Evolutionary conservation across 1,140 invertebrate species (phyloP), one percentile per base, ranked within the genome.

Genomic region (Drosophila azteca): DNA sequence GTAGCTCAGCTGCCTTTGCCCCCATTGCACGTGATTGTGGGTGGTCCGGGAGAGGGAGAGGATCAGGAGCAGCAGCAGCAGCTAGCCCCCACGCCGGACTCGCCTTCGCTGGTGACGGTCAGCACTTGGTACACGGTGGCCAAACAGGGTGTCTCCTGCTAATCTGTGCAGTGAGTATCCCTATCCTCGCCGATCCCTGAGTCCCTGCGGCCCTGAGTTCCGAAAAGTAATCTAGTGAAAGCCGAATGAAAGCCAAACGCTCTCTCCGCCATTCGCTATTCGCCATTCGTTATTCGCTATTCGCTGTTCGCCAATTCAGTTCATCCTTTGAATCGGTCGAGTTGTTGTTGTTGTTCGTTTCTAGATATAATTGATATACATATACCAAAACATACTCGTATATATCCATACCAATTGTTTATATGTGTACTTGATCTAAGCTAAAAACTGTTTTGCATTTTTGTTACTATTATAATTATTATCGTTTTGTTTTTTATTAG

Each of bases 91-190:
- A 80, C 79, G 3, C 83, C 87, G 6, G 90, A 90, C 35, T 91
- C 91, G 20, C 91, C 91, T 3, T 92, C 91, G 24, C 71, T 92
- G 73, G 91, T 92, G 17, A 92, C 71, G 44, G 91, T 92, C 45
- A 89, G 90, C 70, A 89, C 90, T 39, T 92, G 91, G 91, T 91
- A 92, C 24, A 92, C 91, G 43, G 91, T 92, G 50, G 87, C 91
- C 49, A 92, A 92, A 77, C 91, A 91, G 78, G 91, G 90, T 65
- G 90, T 92, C 66, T 92, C 90, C 72, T 92, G 90, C 75, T 91
- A 91, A 83, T 71, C 43, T 41, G 35, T 54, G 67, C 64, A 69
- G 67, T 69, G 67, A 69, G 67, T 69, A 69, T 69, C 26, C 55
- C 41, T 61, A 54, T 45, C 39, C 51, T 24, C 26, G 41, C 15